Base-by-base conservation (phyloP, 2,113 vertebrate species). In the sheep (Ovis aries) region DNA sequence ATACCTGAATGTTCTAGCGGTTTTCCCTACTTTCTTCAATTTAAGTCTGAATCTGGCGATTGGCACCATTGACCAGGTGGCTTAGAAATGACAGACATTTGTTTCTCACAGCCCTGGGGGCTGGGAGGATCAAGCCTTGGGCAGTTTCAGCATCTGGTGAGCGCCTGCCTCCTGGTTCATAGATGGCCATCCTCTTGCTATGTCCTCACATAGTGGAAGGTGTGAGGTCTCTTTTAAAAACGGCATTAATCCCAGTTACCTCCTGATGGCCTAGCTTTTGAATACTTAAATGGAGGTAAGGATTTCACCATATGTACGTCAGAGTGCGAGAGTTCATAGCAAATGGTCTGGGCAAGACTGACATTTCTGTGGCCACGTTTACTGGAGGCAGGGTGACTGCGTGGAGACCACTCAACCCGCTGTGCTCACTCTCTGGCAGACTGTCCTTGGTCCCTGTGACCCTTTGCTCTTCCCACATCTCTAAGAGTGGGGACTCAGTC, bases 371-470 rank as follows among this genome's bases (percentile, higher is more conserved):
- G 81, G 29, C 86, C 81, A 21, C 0, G 0, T 40, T 19, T 81
- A 8, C 31, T 15, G 15, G 3, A 74, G 62, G 31, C 64, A 85
- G 15, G 43, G 91, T 40, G 33, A 31, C 82, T 50, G n/a, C 6
- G 4, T 1, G 17, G 62, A 81, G 33, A 55, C 50, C 45, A 48
- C 2, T n/a, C 3, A 14, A 7, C 13, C 14, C 43, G 15, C 23
- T 2, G 0, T 23, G 29, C 40, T n/a, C 21, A 1, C 25, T 11
- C 14, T 2, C 27, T 36, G 1, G 4, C 3, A 25, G 27, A 14
- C 59, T 9, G 1, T 67, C n/a, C 48, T 82, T 27, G 2, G 48
- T 11, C 43, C 60, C 36, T 59, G 12, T 12, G 48, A 45, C 40
- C 27, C 50, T 50, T 31, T 48, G 25, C 31, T 52, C 55, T n/a